Conservation (phyloP, 2,113 vertebrate species). For the Anguilla japonica region DNA sequence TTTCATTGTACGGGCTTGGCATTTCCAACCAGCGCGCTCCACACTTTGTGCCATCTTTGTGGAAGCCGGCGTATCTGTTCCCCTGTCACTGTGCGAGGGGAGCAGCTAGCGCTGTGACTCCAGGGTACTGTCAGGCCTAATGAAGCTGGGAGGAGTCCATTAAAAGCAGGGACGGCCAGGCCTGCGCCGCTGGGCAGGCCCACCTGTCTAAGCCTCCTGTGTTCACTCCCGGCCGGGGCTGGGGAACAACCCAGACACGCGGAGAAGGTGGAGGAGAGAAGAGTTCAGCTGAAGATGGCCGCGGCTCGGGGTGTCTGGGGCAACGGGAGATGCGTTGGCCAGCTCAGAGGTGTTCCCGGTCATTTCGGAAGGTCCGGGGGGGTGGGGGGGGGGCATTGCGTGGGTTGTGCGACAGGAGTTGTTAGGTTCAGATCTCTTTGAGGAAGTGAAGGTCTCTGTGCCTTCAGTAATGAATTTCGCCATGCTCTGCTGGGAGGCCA, state of each 20-base stretch:
- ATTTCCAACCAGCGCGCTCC: neutral
- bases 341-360: neutral
- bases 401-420: neutral
- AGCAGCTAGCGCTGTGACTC: neutral
- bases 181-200: neutral
- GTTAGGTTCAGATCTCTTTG: neutral
- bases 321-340: neutral
- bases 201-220: constrained; percentile 8
- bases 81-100: constrained; percentile 6
- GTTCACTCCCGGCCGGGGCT: neutral
- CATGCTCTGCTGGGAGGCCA: too few species aligned
- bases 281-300: neutral
- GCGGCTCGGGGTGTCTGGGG: neutral
- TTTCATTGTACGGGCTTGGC: neutral
- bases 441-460: neutral
- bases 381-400: neutral
- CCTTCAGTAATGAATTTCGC: too few species aligned
- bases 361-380: neutral
- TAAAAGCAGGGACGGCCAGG: neutral
- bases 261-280: neutral
- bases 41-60: constrained; percentile 4
- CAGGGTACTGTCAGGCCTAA: neutral
- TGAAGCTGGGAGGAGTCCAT: neutral
- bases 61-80: neutral
- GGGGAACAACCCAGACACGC: neutral